Evolutionary conservation across 2,797 vertebrate species (phyloP), one percentile per base, ranked within the genome.

Genomic region (Pipistrellus nathusii): DNA sequence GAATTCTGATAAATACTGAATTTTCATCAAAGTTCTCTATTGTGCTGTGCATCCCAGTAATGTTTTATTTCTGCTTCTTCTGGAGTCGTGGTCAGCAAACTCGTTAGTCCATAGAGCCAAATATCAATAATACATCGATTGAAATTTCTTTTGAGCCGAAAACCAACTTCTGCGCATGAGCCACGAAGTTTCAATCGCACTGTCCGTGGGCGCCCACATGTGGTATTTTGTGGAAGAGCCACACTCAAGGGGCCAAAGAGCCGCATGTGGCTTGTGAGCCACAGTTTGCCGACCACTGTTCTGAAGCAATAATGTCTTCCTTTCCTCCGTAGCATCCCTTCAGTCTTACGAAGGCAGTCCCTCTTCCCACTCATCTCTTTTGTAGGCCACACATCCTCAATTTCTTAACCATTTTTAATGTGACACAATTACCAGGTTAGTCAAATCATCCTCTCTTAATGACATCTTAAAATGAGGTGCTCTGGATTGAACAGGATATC

Each of bases 371-470:
- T 48, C 51, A 8, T 83, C 44, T 66, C 25, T 88, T 68, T 38
- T 72, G 21, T 32, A 57, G 78, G 59, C 68, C 44, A 51, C 0
- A 0, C 64, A 44, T 51, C 53, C 46, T 46, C 30, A 27, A 18
- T 83, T 90, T 41, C 76, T 57, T 80, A 86, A 75, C 75, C 35
- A 21, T 69, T 88, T 91, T 44, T 88, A 53, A 32, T 85, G 66
- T 68, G 77, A 84, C 35, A 5, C n/a, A 41, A 66, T 93, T 81
- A 71, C 62, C 35, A 51, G 75, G 66, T 91, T 62, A 64, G 68
- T 88, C 44, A 91, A 71, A 89, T 89, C 71, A 18, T 32, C 41
- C 11, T 80, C 27, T 85, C 44, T 71, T 93, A 85, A 91, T 66
- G 25, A 77, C 69, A 30, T 88, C 73, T 72, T 91, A 85, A 88